Conservation (phyloP, 1,140 invertebrate species). For the Periplaneta americana region DNA sequence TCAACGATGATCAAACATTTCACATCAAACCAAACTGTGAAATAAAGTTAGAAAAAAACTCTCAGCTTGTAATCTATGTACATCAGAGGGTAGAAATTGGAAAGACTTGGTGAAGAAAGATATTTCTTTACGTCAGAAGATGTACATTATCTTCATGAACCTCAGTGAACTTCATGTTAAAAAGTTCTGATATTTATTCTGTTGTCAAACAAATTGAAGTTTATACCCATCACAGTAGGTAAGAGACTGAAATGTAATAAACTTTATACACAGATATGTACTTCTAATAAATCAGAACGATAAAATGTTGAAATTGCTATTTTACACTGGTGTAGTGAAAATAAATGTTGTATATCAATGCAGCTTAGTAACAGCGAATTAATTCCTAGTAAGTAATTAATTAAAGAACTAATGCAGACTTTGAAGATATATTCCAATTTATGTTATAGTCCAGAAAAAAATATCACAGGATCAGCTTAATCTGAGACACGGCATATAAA, state of each 20-base stretch:
- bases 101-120: too few species aligned
- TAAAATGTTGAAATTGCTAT: neutral
- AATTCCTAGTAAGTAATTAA: too few species aligned
- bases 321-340: neutral
- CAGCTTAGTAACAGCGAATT: neutral
- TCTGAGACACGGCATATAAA: neutral
- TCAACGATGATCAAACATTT: neutral
- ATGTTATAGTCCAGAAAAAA: neutral
- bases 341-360: neutral
- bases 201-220: neutral
- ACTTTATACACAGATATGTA: neutral
- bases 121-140: too few species aligned
- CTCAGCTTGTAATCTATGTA: neutral
- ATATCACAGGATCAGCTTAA: neutral
- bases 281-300: neutral
- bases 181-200: neutral
- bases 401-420: neutral
- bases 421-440: neutral
- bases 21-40: neutral
- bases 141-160: neutral
- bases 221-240: neutral
- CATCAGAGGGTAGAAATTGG: neutral
- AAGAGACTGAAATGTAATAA: neutral
- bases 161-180: too few species aligned
- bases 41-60: neutral